Percentiles rank a stretch among this genome's conserved stretches.
Conservation (phyloP, 1,140 invertebrate genomes). For the Venustaconcha ellipsiformis region DNA sequence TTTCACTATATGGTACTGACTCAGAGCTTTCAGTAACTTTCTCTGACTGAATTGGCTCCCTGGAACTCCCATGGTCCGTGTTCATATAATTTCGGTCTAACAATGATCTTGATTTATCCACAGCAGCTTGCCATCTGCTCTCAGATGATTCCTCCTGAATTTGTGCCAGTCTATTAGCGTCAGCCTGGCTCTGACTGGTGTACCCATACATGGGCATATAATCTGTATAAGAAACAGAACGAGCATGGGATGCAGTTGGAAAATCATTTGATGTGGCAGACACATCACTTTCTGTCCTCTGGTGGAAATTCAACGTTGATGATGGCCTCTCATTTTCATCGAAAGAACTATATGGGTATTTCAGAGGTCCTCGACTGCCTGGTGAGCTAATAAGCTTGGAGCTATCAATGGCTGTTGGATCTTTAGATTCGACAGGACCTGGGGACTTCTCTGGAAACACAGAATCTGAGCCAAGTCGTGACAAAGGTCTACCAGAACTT, state of each 20-base stretch:
- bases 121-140: slow-evolving; percentile 34
- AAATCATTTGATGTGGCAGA: slow-evolving; percentile 9
- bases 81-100: neutral
- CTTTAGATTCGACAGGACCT: neutral
- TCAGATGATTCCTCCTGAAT: slow-evolving; percentile 53
- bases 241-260: slow-evolving; percentile 21
- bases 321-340: slow-evolving; percentile 48
- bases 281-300: slow-evolving; percentile 39
- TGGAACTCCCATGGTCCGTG: no score
- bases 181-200: slow-evolving; percentile 15
- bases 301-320: slow-evolving; percentile 25
- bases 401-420: slow-evolving; percentile 7
- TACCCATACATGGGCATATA: slow-evolving; percentile 45
- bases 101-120: slow-evolving; percentile 31
- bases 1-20: no score
- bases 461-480: slow-evolving; percentile 34
- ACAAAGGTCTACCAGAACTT: slow-evolving; percentile 2
- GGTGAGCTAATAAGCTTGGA: slow-evolving; percentile 10
- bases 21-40: no score
- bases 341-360: slow-evolving; percentile 57
- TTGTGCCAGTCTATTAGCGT: slow-evolving; percentile 41
- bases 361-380: slow-evolving; percentile 51
- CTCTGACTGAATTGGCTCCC: no score
- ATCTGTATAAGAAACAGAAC: slow-evolving; percentile 40
- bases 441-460: slow-evolving; percentile 35